Conservation (phyloP, 1,140 invertebrate genomes). For the Drosophila obscura region DNA sequence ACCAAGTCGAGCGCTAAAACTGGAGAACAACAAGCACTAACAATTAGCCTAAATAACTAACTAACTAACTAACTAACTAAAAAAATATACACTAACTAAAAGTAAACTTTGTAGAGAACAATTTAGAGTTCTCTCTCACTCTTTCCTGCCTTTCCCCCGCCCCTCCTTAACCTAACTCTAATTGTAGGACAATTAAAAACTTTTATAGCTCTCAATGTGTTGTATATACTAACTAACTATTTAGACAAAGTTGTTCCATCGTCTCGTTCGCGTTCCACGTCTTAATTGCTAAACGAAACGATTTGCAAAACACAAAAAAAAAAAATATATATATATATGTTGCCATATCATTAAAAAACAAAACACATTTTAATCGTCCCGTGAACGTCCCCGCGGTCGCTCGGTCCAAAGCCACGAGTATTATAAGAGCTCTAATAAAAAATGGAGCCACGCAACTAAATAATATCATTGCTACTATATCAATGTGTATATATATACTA, state of each 20-base stretch:
- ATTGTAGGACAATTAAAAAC: conserved; percentile 51
- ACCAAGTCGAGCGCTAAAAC: conserved; percentile 65
- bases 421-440: neutral
- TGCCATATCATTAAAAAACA: conserved; percentile 50
- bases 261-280: conserved; percentile 31
- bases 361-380: conserved; percentile 10
- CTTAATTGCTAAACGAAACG: conserved; percentile 29
- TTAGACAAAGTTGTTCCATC: conserved; percentile 24
- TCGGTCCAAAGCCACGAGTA: conserved; percentile 32
- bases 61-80: conserved; percentile 20
- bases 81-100: conserved; percentile 13
- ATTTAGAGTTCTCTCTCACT: neutral
- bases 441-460: neutral
- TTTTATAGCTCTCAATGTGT: conserved; percentile 66
- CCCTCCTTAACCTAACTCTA: conserved; percentile 28
- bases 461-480: conserved; percentile 21
- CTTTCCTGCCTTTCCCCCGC: neutral
- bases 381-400: conserved; percentile 15
- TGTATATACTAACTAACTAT: conserved; percentile 58
- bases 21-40: conserved; percentile 74
- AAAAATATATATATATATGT: conserved; percentile 22
- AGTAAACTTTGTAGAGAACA: conserved; percentile 12
- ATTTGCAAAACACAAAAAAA: conserved; percentile 7
- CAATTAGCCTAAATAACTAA: conserved; percentile 57
- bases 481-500: conserved; percentile 51